Evolutionary conservation across 2,888 invertebrate species (phyloP), one percentile per base, ranked within the genome.

Genomic region (Sarcophaga carnaria): DNA sequence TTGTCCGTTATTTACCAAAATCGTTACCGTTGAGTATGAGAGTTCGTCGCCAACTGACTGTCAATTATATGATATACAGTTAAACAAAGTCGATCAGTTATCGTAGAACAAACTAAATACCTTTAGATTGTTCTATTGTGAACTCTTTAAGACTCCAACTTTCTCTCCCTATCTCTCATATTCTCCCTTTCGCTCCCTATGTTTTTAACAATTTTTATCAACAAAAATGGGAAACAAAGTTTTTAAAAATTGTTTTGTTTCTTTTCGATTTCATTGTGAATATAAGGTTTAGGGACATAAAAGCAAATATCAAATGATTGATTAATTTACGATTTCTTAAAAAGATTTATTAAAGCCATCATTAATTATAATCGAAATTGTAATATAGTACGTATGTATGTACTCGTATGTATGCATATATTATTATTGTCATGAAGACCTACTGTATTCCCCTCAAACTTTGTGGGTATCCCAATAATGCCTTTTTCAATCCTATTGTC

Each of bases 11-110:
- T 70, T 83, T 69, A 70, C 59, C 75, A 59, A 70, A 76, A 84
- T 76, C 76, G 71, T 81, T 14, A 79, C 87, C 87, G 81, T 79
- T 87, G 67, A 47, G 79, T 76, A 63, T 49, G 80, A 87, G 76
- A 84, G 87, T 71, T 84, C 47, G 84, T 71, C 59, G 20, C 82
- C 62, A 54, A 87, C 87, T 87, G 71, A 67, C 37, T 67, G 66
- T 54, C 70, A 66, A 45, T 47, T 67, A 17, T 54, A 54, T 54
- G 54, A 54, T 17, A 45, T 60, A n/a, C 63, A 80, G 83, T 66
- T 77, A 83, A 64, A 59, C 63, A 60, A 17, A 59, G 60, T 17
- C 66, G 82, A 77, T 77, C 71, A 27, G 45, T 75, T 62, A 66
- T 66, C 54, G 76, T 76, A 64, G 64, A 66, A n/a, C 64, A 17